Conservation (phyloP, 2,797 vertebrate genomes). For the Syncerus caffer region DNA sequence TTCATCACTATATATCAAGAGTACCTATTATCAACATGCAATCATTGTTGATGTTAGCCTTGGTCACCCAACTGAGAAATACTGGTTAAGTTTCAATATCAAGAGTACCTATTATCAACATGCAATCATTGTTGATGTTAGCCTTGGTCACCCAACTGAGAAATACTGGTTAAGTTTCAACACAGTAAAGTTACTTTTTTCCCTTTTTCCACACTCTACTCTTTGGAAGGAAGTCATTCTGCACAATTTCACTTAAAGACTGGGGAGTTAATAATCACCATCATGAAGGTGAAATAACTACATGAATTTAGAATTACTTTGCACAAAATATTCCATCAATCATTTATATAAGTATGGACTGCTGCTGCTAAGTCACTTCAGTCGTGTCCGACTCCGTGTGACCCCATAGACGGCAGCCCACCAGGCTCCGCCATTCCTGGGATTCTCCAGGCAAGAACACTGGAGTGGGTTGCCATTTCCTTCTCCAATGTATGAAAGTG, state of each 20-base stretch:
- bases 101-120: background rate
- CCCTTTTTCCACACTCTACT: background rate
- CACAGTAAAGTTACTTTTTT: background rate
- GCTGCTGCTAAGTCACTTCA: no score
- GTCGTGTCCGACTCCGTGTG: no score
- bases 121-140: background rate
- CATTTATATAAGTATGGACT: background rate
- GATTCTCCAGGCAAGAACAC: no score
- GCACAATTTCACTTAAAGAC: background rate
- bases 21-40: no score
- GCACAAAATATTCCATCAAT: background rate
- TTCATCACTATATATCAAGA: background rate
- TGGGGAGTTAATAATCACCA: background rate
- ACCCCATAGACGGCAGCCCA: no score
- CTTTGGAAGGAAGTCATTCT: background rate
- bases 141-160: background rate
- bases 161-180: background rate
- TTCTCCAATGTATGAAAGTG: no score
- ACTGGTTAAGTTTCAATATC: no score
- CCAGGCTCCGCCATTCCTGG: no score
- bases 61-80: no score
- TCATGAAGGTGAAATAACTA: background rate
- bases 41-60: no score
- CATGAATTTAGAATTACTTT: background rate
- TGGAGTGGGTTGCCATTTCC: no score